Evolutionary conservation across 2,888 invertebrate species (phyloP).

Genomic region (Synergus laeviventris): DNA sequence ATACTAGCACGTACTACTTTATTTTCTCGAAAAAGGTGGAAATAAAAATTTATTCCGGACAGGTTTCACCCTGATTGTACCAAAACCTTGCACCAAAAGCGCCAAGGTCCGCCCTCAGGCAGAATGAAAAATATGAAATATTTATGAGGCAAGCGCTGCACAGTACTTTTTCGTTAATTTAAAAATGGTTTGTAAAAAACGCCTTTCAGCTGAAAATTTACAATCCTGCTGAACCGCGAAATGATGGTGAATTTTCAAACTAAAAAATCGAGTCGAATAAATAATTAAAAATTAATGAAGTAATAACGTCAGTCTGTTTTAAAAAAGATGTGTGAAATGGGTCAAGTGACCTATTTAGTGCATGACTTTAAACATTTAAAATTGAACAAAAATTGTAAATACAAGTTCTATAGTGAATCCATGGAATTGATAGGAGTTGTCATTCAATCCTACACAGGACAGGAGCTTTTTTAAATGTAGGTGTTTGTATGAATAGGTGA

Average conservation of each 20-base stretch:
- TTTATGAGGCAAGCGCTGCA: conserved; percentile 1
- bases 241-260: no score
- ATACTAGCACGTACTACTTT: conserved; percentile 37
- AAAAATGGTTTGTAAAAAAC: background rate
- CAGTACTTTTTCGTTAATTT: background rate
- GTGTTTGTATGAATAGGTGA: background rate
- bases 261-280: no score
- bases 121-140: conserved; percentile 32
- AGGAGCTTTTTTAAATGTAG: background rate
- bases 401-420: background rate
- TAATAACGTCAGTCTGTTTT: no score
- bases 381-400: no score
- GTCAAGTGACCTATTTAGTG: no score
- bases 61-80: conserved; percentile 39
- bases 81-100: conserved; percentile 14
- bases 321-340: no score
- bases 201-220: no score
- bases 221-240: no score
- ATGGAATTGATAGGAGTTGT: background rate
- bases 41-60: conserved; percentile 37
- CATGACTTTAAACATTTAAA: no score
- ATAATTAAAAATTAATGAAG: no score
- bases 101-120: conserved; percentile 14
- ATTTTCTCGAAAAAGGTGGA: conserved; percentile 20
- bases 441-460: background rate